These are phyloP conservation scores for Euwallacea fornicatus DNA, from an alignment of 1,140 invertebrate species.

Conservation along the genomic window DNA sequence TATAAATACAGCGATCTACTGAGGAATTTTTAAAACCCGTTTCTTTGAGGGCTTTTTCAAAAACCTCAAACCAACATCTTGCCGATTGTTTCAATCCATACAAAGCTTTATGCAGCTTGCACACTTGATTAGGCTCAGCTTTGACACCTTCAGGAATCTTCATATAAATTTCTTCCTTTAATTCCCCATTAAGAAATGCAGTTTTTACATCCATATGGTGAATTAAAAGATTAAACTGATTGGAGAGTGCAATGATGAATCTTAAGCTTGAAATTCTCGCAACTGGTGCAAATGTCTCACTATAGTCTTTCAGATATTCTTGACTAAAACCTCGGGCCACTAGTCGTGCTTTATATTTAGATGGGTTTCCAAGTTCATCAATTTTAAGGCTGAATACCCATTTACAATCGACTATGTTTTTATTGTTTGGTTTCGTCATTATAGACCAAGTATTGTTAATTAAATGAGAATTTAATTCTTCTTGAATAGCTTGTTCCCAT, in stretches of 20 bases:
- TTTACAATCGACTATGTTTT: too few species aligned
- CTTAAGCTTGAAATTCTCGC: conserved; percentile 45
- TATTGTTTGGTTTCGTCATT: too few species aligned
- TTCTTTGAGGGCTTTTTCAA: conserved; percentile 43
- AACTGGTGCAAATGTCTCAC: conserved; percentile 45
- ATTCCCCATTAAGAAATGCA: conserved; percentile 50
- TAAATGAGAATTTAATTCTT: too few species aligned
- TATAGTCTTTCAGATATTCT: conserved; percentile 48
- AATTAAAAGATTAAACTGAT: conserved; percentile 53
- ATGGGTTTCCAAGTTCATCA: conserved; percentile 40
- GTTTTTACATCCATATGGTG: conserved; percentile 52
- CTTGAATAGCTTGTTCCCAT: too few species aligned
- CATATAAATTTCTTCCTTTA: conserved; percentile 53
- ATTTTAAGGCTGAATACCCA: too few species aligned
- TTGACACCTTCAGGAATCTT: conserved; percentile 49
- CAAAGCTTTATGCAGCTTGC: conserved; percentile 50
- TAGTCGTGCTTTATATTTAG: conserved; percentile 53
- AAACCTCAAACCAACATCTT: conserved; percentile 46
- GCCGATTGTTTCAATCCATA: conserved; percentile 55
- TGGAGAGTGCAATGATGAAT: conserved; percentile 51
- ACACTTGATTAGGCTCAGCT: conserved; percentile 40
- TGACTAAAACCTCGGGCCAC: conserved; percentile 35
- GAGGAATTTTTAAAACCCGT: conserved; percentile 43
- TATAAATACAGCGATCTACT: conserved; percentile 45
- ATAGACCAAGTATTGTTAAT: too few species aligned